phyloP scores from a whole-genome alignment of 2,113 vertebrate species.

The Eulacestoma nigropectus region DNA sequence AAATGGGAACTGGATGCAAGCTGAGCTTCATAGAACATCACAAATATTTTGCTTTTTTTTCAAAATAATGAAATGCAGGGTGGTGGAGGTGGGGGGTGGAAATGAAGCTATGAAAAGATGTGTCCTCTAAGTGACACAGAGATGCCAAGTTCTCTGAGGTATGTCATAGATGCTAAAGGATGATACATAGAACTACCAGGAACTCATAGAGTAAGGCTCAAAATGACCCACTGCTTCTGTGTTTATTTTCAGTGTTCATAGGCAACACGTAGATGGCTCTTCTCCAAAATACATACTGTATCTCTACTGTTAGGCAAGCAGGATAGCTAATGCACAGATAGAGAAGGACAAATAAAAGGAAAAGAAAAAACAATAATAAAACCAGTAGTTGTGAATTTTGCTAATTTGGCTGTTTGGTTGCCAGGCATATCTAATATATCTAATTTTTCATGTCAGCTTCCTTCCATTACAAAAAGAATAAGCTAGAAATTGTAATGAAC shows the following conservation, averaged over 20 bases:
- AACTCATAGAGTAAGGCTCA: background rate
- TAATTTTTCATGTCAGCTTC: background rate
- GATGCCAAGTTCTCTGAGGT: background rate
- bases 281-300: background rate
- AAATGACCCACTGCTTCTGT: background rate
- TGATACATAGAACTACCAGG: background rate
- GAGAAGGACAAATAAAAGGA: background rate
- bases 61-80: background rate
- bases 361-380: background rate
- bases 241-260: background rate
- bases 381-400: background rate
- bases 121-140: background rate
- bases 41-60: background rate
- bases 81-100: background rate
- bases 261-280: accelerated
- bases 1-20: background rate
- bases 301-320: background rate
- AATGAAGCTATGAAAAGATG: background rate
- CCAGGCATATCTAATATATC: background rate
- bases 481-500: background rate
- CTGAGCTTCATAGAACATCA: background rate
- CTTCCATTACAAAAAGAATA: background rate
- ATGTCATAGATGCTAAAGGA: background rate
- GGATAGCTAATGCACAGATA: background rate
- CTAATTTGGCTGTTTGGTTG: background rate